These are phyloP conservation scores for Drosophila sp. DNA, from an alignment of 1,140 invertebrate species.

Conservation along the genomic window DNA sequence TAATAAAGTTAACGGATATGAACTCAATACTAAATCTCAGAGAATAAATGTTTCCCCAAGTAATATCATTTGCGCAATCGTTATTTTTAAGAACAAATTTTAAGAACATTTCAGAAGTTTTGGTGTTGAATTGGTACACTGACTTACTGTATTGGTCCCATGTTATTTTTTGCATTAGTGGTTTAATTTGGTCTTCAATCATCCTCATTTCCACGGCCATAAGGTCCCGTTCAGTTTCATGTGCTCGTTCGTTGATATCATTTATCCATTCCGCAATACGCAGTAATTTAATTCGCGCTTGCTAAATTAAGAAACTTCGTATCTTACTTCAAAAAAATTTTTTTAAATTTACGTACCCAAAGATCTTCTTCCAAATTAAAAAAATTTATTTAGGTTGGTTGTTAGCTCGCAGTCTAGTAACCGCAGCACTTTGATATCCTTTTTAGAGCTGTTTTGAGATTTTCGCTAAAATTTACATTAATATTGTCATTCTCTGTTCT, in stretches of 20 bases:
- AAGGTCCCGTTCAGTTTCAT: conserved; percentile 87
- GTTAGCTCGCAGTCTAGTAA: conserved; percentile 58
- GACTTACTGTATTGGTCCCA: conserved; percentile 88
- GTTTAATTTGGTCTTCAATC: conserved; percentile 86
- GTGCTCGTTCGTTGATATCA: conserved; percentile 86
- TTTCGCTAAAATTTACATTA: conserved; percentile 84
- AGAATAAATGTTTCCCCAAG: too few species aligned
- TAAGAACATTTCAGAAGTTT: too few species aligned
- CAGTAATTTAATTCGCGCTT: conserved; percentile 69
- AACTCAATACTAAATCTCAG: too few species aligned
- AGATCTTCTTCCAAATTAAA: conserved; percentile 85
- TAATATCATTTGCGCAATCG: too few species aligned
- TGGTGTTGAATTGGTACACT: too few species aligned
- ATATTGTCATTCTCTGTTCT: conserved; percentile 53
- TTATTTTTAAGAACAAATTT: too few species aligned
- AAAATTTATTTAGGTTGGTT: conserved; percentile 76
- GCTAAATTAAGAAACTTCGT: too few species aligned
- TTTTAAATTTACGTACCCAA: conserved; percentile 64
- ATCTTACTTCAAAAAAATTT: too few species aligned
- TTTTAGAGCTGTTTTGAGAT: conserved; percentile 61
- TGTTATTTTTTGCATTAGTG: conserved; percentile 86
- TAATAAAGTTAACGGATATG: too few species aligned
- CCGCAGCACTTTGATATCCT: conserved; percentile 64
- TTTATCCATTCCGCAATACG: conserved; percentile 87
- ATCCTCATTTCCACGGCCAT: conserved; percentile 86